Evolutionary conservation across 2,888 invertebrate genomes (phyloP).

Genomic region (Acrocyrtus sp.): DNA sequence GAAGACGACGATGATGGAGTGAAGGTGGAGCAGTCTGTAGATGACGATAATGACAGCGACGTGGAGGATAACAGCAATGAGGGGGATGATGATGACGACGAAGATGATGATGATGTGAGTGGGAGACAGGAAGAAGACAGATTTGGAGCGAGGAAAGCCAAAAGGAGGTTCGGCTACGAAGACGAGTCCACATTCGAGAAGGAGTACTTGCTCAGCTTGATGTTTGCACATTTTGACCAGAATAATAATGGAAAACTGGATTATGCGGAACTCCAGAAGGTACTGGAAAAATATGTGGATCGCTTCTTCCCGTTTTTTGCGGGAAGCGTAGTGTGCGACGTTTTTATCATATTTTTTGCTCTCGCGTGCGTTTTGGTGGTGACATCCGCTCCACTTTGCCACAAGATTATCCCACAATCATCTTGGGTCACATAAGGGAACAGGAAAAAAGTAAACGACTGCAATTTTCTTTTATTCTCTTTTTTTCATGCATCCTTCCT

Average conservation of each 20-base stretch:
- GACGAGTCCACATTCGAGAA: constrained; percentile 67
- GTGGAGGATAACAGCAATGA: constrained; percentile 39
- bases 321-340: too few relatives aligned
- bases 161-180: constrained; percentile 17
- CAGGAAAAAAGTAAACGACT: constrained; percentile 41
- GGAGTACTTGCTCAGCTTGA: constrained; percentile 78
- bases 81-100: too few relatives aligned
- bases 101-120: too few relatives aligned
- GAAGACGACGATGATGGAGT: background rate
- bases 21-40: background rate
- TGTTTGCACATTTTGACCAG: constrained; percentile 81
- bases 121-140: constrained; percentile 17
- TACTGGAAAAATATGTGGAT: constrained; percentile 63
- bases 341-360: background rate
- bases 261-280: constrained; percentile 75
- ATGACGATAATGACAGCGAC: constrained; percentile 32
- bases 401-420: constrained; percentile 50
- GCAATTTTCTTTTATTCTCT: constrained; percentile 29
- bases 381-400: constrained; percentile 43
- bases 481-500: constrained; percentile 2
- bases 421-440: constrained; percentile 48
- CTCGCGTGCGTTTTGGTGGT: constrained; percentile 21
- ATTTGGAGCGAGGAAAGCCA: too few relatives aligned
- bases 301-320: background rate
- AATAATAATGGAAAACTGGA: constrained; percentile 77